Conservation (phyloP, 2,888 invertebrate genomes). For the Thecophora atra region DNA sequence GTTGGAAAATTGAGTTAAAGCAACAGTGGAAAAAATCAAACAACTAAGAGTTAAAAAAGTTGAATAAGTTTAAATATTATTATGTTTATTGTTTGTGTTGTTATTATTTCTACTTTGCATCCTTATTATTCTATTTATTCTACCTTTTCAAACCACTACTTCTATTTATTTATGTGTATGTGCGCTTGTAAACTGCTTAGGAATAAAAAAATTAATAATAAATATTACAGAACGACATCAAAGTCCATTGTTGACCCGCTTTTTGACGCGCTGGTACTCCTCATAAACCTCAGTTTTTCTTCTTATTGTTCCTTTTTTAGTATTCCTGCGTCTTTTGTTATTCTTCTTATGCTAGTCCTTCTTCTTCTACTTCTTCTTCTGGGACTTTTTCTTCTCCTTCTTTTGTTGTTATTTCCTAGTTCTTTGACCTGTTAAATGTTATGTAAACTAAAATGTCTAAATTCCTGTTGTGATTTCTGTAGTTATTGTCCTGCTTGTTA, state of each 20-base stretch:
- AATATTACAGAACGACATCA: no score
- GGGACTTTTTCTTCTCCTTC: not conserved
- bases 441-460: conserved; percentile 55
- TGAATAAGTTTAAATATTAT: not conserved
- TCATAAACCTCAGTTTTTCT: conserved; percentile 8
- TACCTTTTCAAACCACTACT: no score
- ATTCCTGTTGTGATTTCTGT: conserved; percentile 26
- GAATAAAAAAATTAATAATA: conserved; percentile 15
- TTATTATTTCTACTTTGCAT: not conserved
- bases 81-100: conserved; percentile 18
- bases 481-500: conserved; percentile 3
- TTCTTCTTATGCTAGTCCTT: not conserved
- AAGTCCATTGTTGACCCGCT: not conserved
- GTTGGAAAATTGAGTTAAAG: no score
- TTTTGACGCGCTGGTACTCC: conserved; percentile 7
- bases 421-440: conserved; percentile 59
- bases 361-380: conserved; percentile 4
- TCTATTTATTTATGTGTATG: no score
- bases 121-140: not conserved
- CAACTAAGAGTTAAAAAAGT: not conserved
- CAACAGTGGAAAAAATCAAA: not conserved
- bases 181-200: not conserved
- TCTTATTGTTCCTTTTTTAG: not conserved
- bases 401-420: conserved; percentile 14
- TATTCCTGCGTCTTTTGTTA: no score